Evolutionary conservation across 2,797 vertebrate species (phyloP).

Genomic region (Clarias laeviceps): DNA sequence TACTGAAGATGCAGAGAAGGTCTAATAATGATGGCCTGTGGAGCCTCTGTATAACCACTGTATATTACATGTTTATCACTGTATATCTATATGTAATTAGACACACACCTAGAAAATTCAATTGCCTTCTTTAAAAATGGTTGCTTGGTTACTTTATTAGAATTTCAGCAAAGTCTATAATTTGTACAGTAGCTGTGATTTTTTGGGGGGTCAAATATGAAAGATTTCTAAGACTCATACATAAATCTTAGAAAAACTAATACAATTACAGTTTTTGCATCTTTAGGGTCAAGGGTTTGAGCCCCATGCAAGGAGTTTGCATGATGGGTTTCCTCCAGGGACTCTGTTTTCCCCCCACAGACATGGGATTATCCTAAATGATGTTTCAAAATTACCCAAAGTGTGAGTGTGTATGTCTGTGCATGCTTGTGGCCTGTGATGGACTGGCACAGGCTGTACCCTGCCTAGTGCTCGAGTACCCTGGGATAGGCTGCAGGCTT

Average conservation of each 20-base stretch:
- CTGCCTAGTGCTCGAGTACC: too few species aligned
- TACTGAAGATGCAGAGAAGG: conserved; percentile 11
- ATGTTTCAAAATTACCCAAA: too few species aligned
- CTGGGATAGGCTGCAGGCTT: too few species aligned
- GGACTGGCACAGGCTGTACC: too few species aligned
- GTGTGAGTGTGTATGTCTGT: too few species aligned
- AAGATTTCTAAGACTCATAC: not conserved
- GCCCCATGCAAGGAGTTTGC: too few species aligned
- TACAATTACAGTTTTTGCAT: too few species aligned
- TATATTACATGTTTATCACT: not conserved
- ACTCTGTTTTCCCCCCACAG: too few species aligned
- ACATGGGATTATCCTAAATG: too few species aligned
- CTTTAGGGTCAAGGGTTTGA: too few species aligned
- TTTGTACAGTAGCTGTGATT: not conserved
- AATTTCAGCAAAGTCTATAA: not conserved
- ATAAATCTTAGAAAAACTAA: not conserved
- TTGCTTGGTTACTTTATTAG: conserved; percentile 29
- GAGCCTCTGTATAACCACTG: not conserved
- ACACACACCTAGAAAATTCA: not conserved
- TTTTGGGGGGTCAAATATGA: not conserved
- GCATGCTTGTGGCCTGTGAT: too few species aligned
- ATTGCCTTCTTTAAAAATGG: conserved; percentile 12
- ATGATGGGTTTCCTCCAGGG: too few species aligned
- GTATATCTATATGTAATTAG: conserved; percentile 6
- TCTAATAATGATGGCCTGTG: not conserved